phyloP scores from a whole-genome alignment of 2,797 vertebrate species.

The Cossypha heuglini region DNA sequence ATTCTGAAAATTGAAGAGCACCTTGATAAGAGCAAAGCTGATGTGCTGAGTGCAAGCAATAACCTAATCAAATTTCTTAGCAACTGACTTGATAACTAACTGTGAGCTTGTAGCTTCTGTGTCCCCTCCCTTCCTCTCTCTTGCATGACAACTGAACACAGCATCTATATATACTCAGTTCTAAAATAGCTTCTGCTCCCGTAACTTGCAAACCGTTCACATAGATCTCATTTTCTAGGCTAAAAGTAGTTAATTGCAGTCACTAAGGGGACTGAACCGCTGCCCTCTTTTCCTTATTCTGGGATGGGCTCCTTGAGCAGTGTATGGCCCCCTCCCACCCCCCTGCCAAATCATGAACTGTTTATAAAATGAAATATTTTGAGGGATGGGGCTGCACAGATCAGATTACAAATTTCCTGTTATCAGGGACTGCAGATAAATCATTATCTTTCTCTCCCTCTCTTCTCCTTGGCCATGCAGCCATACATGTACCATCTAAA shows the following conservation, averaged over 20 bases:
- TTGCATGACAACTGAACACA: slow-evolving; percentile 26
- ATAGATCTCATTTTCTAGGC: slow-evolving; percentile 2
- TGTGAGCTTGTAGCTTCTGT: background rate
- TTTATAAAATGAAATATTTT: background rate
- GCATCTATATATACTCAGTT: slow-evolving; percentile 24
- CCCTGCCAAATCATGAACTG: background rate
- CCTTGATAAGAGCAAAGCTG: background rate
- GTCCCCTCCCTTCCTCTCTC: background rate
- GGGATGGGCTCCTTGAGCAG: background rate
- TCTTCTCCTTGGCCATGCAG: background rate
- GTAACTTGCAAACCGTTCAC: background rate
- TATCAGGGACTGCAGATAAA: background rate
- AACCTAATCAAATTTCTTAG: slow-evolving; percentile 46
- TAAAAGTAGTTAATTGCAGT: slow-evolving; percentile 34
- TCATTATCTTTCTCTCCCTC: background rate
- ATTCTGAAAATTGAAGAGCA: background rate
- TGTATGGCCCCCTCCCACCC: background rate
- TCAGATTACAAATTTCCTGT: background rate
- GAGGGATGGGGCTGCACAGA: background rate
- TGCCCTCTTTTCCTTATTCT: background rate
- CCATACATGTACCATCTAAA: background rate
- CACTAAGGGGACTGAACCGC: background rate
- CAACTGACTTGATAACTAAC: slow-evolving; percentile 26
- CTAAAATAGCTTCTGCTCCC: slow-evolving; percentile 37
- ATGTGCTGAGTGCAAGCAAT: background rate